Evolutionary conservation across 2,888 invertebrate genomes (phyloP).

Genomic region (Bellardia bayeri): DNA sequence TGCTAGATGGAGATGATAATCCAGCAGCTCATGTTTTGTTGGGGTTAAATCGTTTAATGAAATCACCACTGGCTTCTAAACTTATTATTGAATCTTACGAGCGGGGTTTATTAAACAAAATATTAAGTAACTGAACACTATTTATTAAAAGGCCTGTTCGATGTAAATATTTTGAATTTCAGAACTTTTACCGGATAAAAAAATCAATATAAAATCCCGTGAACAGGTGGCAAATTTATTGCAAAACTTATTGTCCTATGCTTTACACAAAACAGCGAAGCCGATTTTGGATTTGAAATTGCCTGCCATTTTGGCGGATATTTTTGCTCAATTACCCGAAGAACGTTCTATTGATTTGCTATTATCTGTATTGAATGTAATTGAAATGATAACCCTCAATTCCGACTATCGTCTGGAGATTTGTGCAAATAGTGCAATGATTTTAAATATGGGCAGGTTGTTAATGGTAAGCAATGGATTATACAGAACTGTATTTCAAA

Average conservation of each 20-base stretch:
- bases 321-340: constrained; percentile 75
- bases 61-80: constrained; percentile 75
- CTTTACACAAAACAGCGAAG: constrained; percentile 75
- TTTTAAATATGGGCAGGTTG: constrained; percentile 76
- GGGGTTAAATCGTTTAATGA: constrained; percentile 79
- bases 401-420: constrained; percentile 76
- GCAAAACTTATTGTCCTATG: constrained; percentile 74
- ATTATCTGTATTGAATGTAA: constrained; percentile 76
- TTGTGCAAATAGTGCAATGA: constrained; percentile 67
- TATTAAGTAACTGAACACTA: constrained; percentile 63
- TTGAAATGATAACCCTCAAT: constrained; percentile 79
- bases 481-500: not conserved
- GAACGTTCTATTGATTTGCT: constrained; percentile 78
- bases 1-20: constrained; percentile 74
- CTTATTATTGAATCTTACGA: constrained; percentile 75
- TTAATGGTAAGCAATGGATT: constrained; percentile 76
- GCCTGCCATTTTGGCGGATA: constrained; percentile 65
- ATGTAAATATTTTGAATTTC: not conserved
- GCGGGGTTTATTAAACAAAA: constrained; percentile 66
- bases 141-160: not conserved
- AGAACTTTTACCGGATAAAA: constrained; percentile 72
- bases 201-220: constrained; percentile 76
- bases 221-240: constrained; percentile 78
- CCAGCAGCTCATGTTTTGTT: constrained; percentile 75
- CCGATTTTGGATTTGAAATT: constrained; percentile 72